Evolutionary conservation across 92 coral and sea anemone species (phyloP), one percentile per base, ranked within the genome.

Genomic region (Pocillopora grandis): DNA sequence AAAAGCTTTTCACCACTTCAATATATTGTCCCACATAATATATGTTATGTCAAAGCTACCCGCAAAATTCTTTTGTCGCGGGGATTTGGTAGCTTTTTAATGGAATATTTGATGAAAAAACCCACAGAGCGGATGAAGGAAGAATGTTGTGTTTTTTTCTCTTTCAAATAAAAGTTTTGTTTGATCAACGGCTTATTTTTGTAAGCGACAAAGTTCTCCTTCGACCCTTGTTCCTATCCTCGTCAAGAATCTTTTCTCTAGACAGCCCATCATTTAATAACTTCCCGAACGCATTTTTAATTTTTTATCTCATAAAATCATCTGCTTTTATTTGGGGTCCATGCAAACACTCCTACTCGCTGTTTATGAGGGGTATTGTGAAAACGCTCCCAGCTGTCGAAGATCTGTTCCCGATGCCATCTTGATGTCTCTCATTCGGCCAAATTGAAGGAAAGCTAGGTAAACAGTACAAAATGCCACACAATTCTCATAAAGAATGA

Each of bases 1-100:
- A 62, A 81, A 85, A 85, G 80, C 85, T 89, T 94, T 90, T 92
- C 98, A 90, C 81, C 98, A 91, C 95, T 84, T 81, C 85, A 65
- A 68, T 86, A 90, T 90, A 84, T 88, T 80, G 62, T 71, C 80
- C 87, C 57, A 71, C 87, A 82, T 87, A 87, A 91, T 86, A 90
- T 83, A 73, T 85, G 78, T 80, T 78, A 62, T 83, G 86, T 76
- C 90, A 79, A 92, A 88, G 92, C 89, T 87, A 83, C 86, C 95
- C 93, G 95, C 93, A 84, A 89, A 75, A 82, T 62, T 35, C 77
- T 69, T 77, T 82, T 89, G 92, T 89, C 87, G n/a, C 31, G 61
- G 67, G 49, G 78, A 86, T 76, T 89, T 90, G 72, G 79, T 82
- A 62, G 80, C 73, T 81, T 65, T 87, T 35, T 80, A 90, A 90